Conservation (phyloP, 2,888 invertebrate genomes). For the Hyalella azteca region DNA sequence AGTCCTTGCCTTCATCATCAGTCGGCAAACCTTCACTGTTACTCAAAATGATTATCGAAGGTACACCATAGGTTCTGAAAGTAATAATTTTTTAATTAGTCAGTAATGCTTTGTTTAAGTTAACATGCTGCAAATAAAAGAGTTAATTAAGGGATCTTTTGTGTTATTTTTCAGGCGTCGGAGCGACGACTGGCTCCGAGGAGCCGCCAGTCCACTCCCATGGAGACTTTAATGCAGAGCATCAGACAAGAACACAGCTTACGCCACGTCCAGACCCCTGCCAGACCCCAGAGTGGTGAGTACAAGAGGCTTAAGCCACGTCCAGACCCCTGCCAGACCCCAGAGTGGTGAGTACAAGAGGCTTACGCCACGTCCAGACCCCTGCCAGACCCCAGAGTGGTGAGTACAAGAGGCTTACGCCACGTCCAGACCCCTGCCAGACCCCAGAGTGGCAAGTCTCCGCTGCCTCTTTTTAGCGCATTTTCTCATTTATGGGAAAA, state of each 20-base stretch:
- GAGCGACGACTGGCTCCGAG: slow-evolving; percentile 75
- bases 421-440: neutral
- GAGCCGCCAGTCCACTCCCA: slow-evolving; percentile 75
- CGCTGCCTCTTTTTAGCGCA: no score
- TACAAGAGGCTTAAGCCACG: slow-evolving; percentile 40
- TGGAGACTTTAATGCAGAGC: slow-evolving; percentile 84
- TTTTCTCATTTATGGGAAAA: no score
- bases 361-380: neutral
- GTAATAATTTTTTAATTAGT: no score
- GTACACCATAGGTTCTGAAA: no score
- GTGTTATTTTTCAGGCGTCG: slow-evolving; percentile 71
- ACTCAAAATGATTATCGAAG: no score
- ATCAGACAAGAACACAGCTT: slow-evolving; percentile 65
- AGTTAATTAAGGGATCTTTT: no score
- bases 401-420: neutral
- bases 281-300: slow-evolving; percentile 41
- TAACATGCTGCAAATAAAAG: no score
- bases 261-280: slow-evolving; percentile 45
- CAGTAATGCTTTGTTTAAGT: no score
- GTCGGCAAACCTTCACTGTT: no score
- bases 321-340: slow-evolving; percentile 36
- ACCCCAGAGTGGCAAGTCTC: neutral
- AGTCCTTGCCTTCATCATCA: no score
- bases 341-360: slow-evolving; percentile 36
- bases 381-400: neutral